Evolutionary conservation across 1,140 invertebrate genomes (phyloP), one percentile per base, ranked within the genome.

Genomic region (Arion vulgaris): DNA sequence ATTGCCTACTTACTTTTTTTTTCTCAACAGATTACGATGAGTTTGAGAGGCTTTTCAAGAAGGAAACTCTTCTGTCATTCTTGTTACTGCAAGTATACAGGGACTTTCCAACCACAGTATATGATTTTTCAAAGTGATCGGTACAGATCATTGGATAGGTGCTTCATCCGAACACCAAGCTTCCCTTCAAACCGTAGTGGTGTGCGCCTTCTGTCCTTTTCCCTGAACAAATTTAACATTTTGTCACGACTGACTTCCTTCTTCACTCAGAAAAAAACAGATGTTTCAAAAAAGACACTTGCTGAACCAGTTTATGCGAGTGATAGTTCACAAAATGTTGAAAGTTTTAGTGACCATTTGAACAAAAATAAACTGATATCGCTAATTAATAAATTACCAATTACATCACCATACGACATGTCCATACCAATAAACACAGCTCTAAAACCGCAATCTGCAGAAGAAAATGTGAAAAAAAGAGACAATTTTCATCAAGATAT

Each of bases 201-300:
- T 7, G 49, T 81, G 28, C 38, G 34, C 71, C 80, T 73, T 45
- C 75, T 81, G 51, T 45, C 49, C 38, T 19, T 38, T 62, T 39
- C 53, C 11, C 28, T 32, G 28, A 28, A 66, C 28, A 66, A 32
- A 66, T 66, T 28, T 66, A 32, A 28, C 28, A 32, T 66, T 34
- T 32, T 66, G 5, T 66, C 62, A 34, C 62, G 17, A 17, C 28
- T 66, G 62, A 32, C 62, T 32, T 66, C 62, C n/a, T 66, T 32
- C 19, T 66, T 66, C 19, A 66, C 17, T 66, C 53, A 66, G 62
- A 13, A 66, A 66, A 57, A 57, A 19, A n/a, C 53, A 57, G 19
- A 57, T 15, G 4, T 1, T 57, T 57, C 19, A 19, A 57, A 57
- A 19, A 19, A 57, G 4, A 4, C 23, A n/a, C 53, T 23, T 23